phyloP scores from a whole-genome alignment of 2,888 invertebrate genomes.

The Cheilosia impressa region DNA sequence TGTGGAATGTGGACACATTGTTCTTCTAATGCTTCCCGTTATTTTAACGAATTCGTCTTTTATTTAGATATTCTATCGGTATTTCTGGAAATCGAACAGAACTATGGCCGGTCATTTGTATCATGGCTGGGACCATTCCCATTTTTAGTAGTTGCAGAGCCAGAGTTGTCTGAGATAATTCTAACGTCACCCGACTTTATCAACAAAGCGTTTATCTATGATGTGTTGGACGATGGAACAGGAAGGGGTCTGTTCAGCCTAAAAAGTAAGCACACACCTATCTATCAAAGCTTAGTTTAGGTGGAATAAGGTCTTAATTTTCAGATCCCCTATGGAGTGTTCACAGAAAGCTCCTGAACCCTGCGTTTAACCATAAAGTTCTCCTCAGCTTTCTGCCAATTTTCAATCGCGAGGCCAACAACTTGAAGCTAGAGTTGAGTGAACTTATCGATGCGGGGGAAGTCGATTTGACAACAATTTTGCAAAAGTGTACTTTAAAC shows the following conservation, averaged over 20 bases:
- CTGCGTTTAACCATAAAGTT: constrained; percentile 81
- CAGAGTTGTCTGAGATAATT: constrained; percentile 79
- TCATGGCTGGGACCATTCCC: constrained; percentile 82
- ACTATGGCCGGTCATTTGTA: constrained; percentile 77
- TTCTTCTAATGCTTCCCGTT: background rate
- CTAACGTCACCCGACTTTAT: constrained; percentile 80
- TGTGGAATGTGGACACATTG: background rate
- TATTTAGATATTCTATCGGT: constrained; percentile 52
- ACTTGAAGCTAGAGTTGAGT: constrained; percentile 76
- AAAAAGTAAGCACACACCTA: constrained; percentile 75
- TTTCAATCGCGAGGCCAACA: constrained; percentile 79
- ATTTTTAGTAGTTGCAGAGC: constrained; percentile 80
- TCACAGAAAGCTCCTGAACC: constrained; percentile 81
- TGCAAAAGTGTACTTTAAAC: constrained; percentile 79
- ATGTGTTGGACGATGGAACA: constrained; percentile 80
- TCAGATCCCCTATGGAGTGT: constrained; percentile 80
- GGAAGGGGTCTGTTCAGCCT: constrained; percentile 80
- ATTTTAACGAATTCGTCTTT: background rate
- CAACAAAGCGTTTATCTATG: constrained; percentile 80
- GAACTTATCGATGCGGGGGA: constrained; percentile 75
- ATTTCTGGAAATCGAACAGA: constrained; percentile 50
- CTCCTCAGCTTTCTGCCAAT: constrained; percentile 80
- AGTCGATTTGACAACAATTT: constrained; percentile 77
- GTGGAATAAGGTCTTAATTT: background rate
- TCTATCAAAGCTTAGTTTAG: background rate